phyloP scores from a whole-genome alignment of 2,797 vertebrate species.

The Ataeniobius toweri region DNA sequence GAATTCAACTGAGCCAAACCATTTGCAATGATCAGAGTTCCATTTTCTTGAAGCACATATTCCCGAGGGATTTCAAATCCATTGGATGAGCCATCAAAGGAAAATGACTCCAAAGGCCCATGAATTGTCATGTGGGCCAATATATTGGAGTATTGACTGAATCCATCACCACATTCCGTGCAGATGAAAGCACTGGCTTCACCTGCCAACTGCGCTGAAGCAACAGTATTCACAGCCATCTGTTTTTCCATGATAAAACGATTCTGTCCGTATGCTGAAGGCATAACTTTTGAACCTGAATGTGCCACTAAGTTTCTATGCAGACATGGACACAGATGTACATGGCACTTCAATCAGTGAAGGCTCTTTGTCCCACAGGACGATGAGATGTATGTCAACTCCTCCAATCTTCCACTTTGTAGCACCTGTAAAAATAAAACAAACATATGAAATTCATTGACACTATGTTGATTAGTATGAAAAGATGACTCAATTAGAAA shows the following conservation, averaged over 20 bases:
- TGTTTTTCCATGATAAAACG: slow-evolving; percentile 74
- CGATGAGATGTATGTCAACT: slow-evolving; percentile 9
- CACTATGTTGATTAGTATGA: not conserved
- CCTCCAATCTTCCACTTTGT: slow-evolving; percentile 33
- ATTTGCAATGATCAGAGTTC: slow-evolving; percentile 79
- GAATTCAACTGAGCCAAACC: slow-evolving; percentile 67
- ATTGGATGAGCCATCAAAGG: slow-evolving; percentile 77
- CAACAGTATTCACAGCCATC: slow-evolving; percentile 60
- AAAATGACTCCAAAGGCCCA: slow-evolving; percentile 79
- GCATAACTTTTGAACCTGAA: slow-evolving; percentile 58
- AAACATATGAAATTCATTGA: slow-evolving; percentile 26
- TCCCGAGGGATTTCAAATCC: slow-evolving; percentile 80
- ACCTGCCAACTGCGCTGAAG: slow-evolving; percentile 55
- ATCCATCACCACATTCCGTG: slow-evolving; percentile 86
- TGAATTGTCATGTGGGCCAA: slow-evolving; percentile 81
- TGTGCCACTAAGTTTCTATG: slow-evolving; percentile 20
- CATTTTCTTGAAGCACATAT: slow-evolving; percentile 85
- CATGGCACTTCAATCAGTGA: slow-evolving; percentile 30
- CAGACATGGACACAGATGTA: slow-evolving; percentile 16
- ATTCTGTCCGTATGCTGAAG: slow-evolving; percentile 61
- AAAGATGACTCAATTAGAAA: not conserved
- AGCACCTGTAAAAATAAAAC: slow-evolving; percentile 49
- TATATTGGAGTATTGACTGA: slow-evolving; percentile 79
- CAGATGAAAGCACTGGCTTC: slow-evolving; percentile 82
- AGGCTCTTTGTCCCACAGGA: slow-evolving; percentile 16